A percentile compares a stretch with the other conserved stretches of the same genome.
Conservation (phyloP, 2,888 invertebrate genomes). For the Ophion obscuratus region DNA sequence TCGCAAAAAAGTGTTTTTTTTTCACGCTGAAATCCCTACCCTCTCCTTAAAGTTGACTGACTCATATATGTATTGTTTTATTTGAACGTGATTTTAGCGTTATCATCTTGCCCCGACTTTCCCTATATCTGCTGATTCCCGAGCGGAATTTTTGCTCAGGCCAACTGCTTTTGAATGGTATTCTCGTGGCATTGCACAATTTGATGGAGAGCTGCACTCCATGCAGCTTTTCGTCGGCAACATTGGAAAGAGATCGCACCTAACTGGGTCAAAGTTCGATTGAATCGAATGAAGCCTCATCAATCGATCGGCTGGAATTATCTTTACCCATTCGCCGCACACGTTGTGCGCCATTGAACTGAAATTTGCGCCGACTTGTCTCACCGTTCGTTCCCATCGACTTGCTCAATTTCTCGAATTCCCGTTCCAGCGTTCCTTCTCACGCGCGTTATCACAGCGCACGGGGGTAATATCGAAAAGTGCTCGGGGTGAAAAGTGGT, state of each 20-base stretch:
- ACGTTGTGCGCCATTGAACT: not conserved
- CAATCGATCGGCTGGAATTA: not conserved
- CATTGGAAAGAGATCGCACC: not conserved
- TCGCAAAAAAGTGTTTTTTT: too few species aligned
- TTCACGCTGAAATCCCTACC: too few species aligned
- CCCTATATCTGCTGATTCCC: not conserved
- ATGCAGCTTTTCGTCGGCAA: not conserved
- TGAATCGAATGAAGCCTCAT: too few species aligned
- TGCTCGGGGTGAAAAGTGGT: conserved; percentile 54
- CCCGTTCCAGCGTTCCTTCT: not conserved
- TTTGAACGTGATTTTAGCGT: too few species aligned
- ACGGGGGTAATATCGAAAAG: conserved; percentile 47
- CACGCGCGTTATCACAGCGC: not conserved
- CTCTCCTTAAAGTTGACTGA: too few species aligned
- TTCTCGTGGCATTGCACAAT: not conserved
- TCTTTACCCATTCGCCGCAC: not conserved
- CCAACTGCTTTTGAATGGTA: not conserved
- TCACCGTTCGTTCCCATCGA: not conserved
- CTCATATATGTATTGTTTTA: too few species aligned
- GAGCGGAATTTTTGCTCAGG: not conserved
- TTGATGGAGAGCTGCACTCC: not conserved
- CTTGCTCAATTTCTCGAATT: conserved; percentile 3
- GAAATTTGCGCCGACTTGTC: not conserved
- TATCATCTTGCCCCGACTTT: too few species aligned
- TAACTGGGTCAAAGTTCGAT: too few species aligned